These are phyloP conservation scores for Setophaga kirtlandii DNA, from an alignment of 2,113 vertebrate genomes.

Conservation along the genomic window DNA sequence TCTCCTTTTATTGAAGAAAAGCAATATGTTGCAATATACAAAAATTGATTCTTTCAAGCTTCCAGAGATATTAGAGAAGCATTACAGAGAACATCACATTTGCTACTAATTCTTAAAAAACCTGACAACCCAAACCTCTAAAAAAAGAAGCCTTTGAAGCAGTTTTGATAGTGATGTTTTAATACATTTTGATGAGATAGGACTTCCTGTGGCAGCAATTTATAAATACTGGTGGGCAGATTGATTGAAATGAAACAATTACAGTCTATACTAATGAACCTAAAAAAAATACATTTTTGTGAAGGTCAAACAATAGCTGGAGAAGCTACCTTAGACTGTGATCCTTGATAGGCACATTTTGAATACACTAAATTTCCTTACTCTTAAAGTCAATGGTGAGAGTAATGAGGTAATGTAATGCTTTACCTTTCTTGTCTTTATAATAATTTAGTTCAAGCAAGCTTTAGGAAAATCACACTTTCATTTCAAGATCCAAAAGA, in stretches of 20 bases:
- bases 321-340: background rate
- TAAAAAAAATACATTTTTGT: background rate
- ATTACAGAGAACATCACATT: background rate
- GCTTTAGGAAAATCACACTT: constrained; percentile 48
- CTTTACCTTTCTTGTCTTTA: constrained; percentile 17
- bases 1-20: constrained; percentile 1
- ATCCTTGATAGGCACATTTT: background rate
- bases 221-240: background rate
- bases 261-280: background rate
- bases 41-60: constrained; percentile 11
- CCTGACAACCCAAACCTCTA: background rate
- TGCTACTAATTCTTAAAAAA: background rate
- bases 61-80: background rate
- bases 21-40: background rate
- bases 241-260: background rate
- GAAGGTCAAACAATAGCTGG: background rate
- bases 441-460: constrained; percentile 42
- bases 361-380: background rate
- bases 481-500: constrained; percentile 62
- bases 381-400: constrained; percentile 9
- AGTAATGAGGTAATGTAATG: constrained; percentile 31
- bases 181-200: background rate
- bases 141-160: background rate
- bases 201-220: background rate
- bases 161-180: background rate